Evolutionary conservation across 2,113 vertebrate genomes (phyloP), one percentile per base, ranked within the genome.

Genomic region (Tragulus kanchil): DNA sequence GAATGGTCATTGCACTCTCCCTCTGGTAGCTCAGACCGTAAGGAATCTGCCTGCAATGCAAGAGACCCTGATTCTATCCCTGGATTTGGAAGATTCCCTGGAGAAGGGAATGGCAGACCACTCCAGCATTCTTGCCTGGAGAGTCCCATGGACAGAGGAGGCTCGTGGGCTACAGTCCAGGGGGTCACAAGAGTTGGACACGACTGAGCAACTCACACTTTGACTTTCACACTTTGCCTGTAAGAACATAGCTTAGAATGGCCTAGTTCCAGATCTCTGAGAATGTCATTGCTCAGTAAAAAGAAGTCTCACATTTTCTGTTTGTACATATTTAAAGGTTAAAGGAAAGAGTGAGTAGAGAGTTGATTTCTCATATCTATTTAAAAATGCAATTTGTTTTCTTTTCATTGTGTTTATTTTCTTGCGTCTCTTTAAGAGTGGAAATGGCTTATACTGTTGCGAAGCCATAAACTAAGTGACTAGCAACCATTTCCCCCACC

Each of bases 331-430:
- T 61, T 84, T 52, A 87, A 94, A 92, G 31, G 12, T 13, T 85
- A n/a, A 93, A 4, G 64, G 56, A 90, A 52, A 79, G 31, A 31
- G 14, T 69, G 14, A 73, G 36, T 79, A 12, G 65, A 81, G 23
- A 82, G 59, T 90, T 85, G 52, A 5, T 26, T 94, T 94, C 96
- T 96, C 31, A 82, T 3, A 65, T 77, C 64, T 81, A 17, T n/a
- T 95, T 78, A 79, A 87, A 89, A 87, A 83, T 71, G n/a, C 23
- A 75, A 61, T 90, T 8, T 10, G 25, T 90, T 85, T 77, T 79
- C 4, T 45, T 54, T 61, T 87, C 64, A 79, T 19, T 59, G 19
- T 71, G 19, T 96, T n/a, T 87, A 17, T 95, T 93, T 96, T 94
- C 67, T 89, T 61, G 8, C 19, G 25, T 90, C 28, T 92, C 2